phyloP scores from a whole-genome alignment of 2,797 vertebrate species.

The Liparis tanakae region DNA sequence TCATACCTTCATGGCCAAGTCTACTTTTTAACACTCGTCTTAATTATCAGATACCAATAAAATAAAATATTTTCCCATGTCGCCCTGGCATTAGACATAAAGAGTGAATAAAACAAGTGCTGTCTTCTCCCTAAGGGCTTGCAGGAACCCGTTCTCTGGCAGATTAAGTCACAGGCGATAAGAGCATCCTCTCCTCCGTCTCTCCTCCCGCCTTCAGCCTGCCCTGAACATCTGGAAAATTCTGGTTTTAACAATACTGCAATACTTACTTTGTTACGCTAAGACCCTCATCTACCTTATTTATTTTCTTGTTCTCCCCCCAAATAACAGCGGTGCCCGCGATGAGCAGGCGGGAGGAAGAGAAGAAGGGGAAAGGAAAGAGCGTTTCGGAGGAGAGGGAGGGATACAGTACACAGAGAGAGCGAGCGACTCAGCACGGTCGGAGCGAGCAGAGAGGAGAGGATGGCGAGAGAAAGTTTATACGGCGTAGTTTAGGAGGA shows the following conservation, averaged over 20 bases:
- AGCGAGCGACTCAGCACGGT: slow-evolving; percentile 50
- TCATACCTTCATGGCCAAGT: not conserved
- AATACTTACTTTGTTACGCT: slow-evolving; percentile 74
- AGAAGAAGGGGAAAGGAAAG: slow-evolving; percentile 23
- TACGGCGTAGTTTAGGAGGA: slow-evolving; percentile 83
- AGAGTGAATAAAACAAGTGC: slow-evolving; percentile 14
- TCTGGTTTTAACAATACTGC: slow-evolving; percentile 69
- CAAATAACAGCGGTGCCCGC: slow-evolving; percentile 58
- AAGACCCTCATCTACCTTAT: slow-evolving; percentile 69
- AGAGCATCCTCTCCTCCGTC: slow-evolving; percentile 41
- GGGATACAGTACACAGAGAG: slow-evolving; percentile 47
- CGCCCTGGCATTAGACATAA: not conserved
- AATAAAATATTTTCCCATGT: not conserved
- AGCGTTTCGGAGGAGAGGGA: slow-evolving; percentile 18
- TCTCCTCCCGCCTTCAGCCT: slow-evolving; percentile 32
- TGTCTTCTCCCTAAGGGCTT: slow-evolving; percentile 18
- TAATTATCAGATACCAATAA: not conserved
- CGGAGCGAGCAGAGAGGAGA: slow-evolving; percentile 58
- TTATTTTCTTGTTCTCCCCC: slow-evolving; percentile 67
- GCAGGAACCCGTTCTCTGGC: slow-evolving; percentile 37
- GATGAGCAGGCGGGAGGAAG: slow-evolving; percentile 30
- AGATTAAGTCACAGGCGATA: slow-evolving; percentile 59
- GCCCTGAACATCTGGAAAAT: slow-evolving; percentile 59
- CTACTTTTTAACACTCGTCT: not conserved
- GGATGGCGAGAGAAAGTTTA: slow-evolving; percentile 82